Evolutionary conservation across 2,888 invertebrate genomes (phyloP), one percentile per base, ranked within the genome.

Genomic region (Aphidius colemani): DNA sequence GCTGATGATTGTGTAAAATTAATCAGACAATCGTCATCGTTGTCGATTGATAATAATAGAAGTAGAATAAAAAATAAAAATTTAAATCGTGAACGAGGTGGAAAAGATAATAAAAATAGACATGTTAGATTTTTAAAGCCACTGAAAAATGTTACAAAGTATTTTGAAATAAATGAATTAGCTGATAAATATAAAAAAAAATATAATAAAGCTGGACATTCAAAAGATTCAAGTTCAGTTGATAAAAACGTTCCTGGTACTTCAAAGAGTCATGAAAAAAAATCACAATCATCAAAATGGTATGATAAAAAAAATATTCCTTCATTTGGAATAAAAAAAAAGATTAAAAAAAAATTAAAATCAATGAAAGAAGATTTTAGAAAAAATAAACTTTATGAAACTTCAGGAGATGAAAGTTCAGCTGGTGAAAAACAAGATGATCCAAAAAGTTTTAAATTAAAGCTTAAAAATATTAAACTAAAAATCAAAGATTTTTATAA

Each of bases 161-260:
- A 78, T 57, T 72, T 67, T n/a, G 77, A 77, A 68, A 66, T 78
- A 2, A 69, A 78, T 39, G 80, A 80, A 61, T 74, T 66, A 6
- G 61, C 46, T 57, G 66, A 61, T 69, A 69, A n/a, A 69, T 63
- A 64, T 61, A 59, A 3, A 72, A 63, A 63, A 65, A 59, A 39
- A 69, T 70, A 6, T 58, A 66, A 7, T 67, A 67, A 10, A 63
- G 53, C 49, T 64, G 61, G n/a, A 58, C 50, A 11, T 61, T 57
- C 2, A 61, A 63, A 8, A 59, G 69, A 18, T 57, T 55, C 3
- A 53, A 13, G 57, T 55, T 48, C 13, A 55, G 18, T 46, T 3
- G 46, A 18, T 61, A 53, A 61, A 48, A 59, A 64, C 30, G 50
- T 63, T 10, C 56, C 67, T 53, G 70, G 73, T 53, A 60, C 72